A percentile compares a stretch with the other conserved stretches of the same genome.
These are phyloP conservation scores for Paguma larvata DNA, from an alignment of 2,797 vertebrate species.

Conservation along the genomic window DNA sequence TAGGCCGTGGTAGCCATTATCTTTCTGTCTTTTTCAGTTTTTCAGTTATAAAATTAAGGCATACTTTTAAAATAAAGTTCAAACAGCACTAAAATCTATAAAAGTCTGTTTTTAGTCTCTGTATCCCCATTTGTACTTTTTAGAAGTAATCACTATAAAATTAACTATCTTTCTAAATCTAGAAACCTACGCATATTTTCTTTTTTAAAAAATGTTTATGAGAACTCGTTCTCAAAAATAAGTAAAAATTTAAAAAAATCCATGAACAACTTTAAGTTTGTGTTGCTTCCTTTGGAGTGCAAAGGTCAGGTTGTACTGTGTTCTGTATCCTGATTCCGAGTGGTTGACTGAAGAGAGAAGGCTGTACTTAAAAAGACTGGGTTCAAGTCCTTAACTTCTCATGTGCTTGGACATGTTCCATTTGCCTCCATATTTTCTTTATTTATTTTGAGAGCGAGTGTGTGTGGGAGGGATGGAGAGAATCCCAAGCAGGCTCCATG, in stretches of 20 bases:
- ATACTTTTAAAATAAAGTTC: conserved; percentile 42
- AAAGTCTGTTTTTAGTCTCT: conserved; percentile 11
- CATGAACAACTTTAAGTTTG: too few relatives aligned
- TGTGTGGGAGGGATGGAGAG: too few relatives aligned
- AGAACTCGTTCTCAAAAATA: too few relatives aligned
- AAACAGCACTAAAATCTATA: not conserved
- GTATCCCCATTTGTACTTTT: not conserved
- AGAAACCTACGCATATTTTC: not conserved
- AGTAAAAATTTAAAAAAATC: too few relatives aligned
- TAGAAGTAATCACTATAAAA: not conserved
- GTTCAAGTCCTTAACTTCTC: not conserved
- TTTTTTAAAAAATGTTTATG: too few relatives aligned
- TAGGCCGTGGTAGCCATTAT: not conserved
- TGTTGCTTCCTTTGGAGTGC: too few relatives aligned
- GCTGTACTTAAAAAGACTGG: not conserved
- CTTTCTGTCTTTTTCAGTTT: conserved; percentile 20
- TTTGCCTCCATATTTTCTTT: not conserved
- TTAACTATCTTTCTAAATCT: conserved; percentile 31
- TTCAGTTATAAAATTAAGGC: conserved; percentile 8
- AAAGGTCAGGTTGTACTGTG: not conserved
- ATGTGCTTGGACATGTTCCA: not conserved
- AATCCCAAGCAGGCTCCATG: too few relatives aligned
- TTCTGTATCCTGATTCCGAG: not conserved
- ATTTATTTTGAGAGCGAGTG: too few relatives aligned
- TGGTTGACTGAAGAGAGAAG: not conserved